Evolutionary conservation across 2,888 invertebrate species (phyloP), one percentile per base, ranked within the genome.

Genomic region (Parnassius mnemosyne): DNA sequence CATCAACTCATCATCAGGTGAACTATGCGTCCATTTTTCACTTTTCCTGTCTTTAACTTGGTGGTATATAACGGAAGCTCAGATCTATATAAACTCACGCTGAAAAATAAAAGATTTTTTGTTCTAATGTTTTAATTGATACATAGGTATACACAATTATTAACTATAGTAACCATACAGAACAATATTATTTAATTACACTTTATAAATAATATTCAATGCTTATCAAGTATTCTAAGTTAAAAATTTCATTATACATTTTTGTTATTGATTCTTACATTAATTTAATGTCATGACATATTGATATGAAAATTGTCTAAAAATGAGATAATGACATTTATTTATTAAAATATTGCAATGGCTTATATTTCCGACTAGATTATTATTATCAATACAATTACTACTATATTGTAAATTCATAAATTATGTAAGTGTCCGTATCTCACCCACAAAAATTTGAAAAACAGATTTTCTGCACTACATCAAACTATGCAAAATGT

Each of bases 341-440:
- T 68, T 81, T 79, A 79, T 80, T 54, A 80, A 77, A 77, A 83
- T 88, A 89, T 89, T 91, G 89, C 88, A 89, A 91, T 91, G 90
- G 91, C 91, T 86, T 84, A 84, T 84, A 84, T 81, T 87, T 88
- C 78, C 89, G 91, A 91, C 91, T 91, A 91, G 91, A 91, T 84
- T 77, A 83, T 85, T 81, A 83, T 84, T 87, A 87, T 83, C 78
- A 84, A 85, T 83, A 85, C 78, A 86, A 83, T 82, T 87, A 83
- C 72, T 74, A 78, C 79, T 85, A 84, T 86, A 83, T 83, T 84
- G 84, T 83, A 82, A 78, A 70, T 66, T 61, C 60, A 55, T 60
- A 49, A 54, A 57, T 53, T 60, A 62, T 44, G 44, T 64, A 49
- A 44, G 43, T 51, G 25, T 25, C 25, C 53, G 3, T 53, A n/a